A percentile compares a stretch with the other conserved stretches of the same genome.
These are phyloP conservation scores for Dolichoris vasculosae DNA, from an alignment of 1,140 invertebrate genomes.

Conservation along the genomic window DNA sequence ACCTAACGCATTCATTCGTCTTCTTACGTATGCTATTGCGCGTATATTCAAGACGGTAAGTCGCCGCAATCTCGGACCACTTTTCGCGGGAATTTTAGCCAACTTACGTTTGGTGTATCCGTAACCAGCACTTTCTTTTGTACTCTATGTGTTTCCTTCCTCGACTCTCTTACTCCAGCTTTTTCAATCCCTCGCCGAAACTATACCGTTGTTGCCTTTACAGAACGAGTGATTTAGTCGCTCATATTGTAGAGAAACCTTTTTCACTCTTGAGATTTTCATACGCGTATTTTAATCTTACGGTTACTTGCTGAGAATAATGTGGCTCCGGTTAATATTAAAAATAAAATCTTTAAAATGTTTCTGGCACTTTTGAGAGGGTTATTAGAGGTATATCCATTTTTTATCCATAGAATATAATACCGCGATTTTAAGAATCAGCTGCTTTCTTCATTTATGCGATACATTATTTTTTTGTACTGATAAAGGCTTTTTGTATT, in stretches of 20 bases:
- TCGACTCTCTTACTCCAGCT: no score
- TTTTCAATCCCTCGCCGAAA: background rate
- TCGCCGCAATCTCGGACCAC: background rate
- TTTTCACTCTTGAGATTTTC: constrained; percentile 21
- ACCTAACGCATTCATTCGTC: no score
- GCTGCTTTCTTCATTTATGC: background rate
- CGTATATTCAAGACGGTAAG: background rate
- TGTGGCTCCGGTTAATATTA: background rate
- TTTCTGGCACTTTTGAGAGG: background rate
- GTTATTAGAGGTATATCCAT: background rate
- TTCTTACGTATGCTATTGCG: background rate
- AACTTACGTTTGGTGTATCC: background rate
- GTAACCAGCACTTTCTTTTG: background rate
- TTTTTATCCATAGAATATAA: background rate
- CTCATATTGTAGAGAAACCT: background rate
- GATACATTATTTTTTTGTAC: background rate
- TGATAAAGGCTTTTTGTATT: background rate
- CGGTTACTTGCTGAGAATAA: background rate
- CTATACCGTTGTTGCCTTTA: background rate
- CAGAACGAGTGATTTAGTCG: background rate
- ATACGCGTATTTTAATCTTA: constrained; percentile 34
- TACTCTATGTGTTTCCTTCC: background rate
- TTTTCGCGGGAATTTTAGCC: constrained; percentile 30
- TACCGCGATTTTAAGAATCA: background rate
- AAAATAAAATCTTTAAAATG: background rate